Evolutionary conservation across 2,797 vertebrate genomes (phyloP), one percentile per base, ranked within the genome.

Genomic region (Leucoraja ocellata): DNA sequence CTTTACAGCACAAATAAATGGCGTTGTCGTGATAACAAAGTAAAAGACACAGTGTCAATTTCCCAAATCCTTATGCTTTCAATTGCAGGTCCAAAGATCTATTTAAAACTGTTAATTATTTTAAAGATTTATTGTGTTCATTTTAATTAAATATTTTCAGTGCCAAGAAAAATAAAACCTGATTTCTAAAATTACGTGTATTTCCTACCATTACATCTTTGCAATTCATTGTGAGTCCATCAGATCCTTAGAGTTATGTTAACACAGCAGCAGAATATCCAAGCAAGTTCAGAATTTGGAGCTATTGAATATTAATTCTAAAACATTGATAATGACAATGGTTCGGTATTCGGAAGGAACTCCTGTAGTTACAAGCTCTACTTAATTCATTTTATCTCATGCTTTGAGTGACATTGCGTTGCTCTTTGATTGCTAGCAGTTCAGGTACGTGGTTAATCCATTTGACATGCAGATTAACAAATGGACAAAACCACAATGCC

Each of bases 381-480:
- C 65, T 73, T 71, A 71, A 4, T 73, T 18, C 1, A 39, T 21
- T 18, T 73, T 68, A 90, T 32, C 65, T 73, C 88, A 36, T n/a
- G 36, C 36, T 46, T 25, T 91, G 88, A 91, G 36, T 91, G 36
- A 91, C 36, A 73, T 8, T 21, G 65, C 88, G 14, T 32, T 86
- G 83, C 46, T 58, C 54, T 86, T 91, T 36, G 16, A 63, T 36
- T 91, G 63, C 65, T 71, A n/a, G 39, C 86, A 68, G 65, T 91
- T 91, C 65, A 91, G 88, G 68, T 91, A 73, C 36, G 39, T 18
- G 18, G 88, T 18, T 71, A 46, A 73, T 73, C 63, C 39, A 18
- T 71, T 46, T 91, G 88, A 73, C 88, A 73, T 73, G 36, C 36
- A 32, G 32, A 91, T 68, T 91, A 91, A 91, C 65, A 91, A 68